Evolutionary conservation across 1,140 invertebrate species (phyloP), one percentile per base, ranked within the genome.

Genomic region (Drosophila asahinai): DNA sequence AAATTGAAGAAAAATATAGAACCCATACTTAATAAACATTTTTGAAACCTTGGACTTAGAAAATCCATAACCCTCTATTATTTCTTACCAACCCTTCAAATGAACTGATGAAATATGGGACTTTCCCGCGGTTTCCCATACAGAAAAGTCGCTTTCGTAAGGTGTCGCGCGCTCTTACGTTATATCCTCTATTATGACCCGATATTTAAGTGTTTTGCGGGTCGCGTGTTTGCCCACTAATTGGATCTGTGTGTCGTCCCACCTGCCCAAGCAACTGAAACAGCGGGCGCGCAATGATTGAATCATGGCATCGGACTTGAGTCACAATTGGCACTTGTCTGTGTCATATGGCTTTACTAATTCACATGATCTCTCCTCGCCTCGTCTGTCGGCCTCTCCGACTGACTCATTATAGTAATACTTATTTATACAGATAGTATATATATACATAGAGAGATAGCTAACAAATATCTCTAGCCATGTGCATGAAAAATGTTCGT

Each of bases 321-420:
- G 81, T 77, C 81, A 80, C 59, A 77, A 72, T 77, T 71, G 81
- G 61, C 80, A 80, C 49, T 83, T 80, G 77, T 65, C 42, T 80
- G 71, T 80, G 79, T 77, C 77, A 71, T 80, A 59, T 47, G 67
- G 67, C 25, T 43, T 36, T 45, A 42, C 12, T 15, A 60, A 51
- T 62, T 66, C 66, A 67, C 70, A 78, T 68, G 72, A 72, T 70
- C 67, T 30, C 54, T 60, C 43, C 3, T 11, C 63, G 3, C 30
- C 15, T 8, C 22, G 22, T 17, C 15, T 51, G 8, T 27, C 1
- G 4, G 9, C 6, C 43, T 14, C 48, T 51, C 33, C 1, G 54
- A 38, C 64, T 73, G 52, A 72, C 52, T 72, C 67, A 59, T 36
- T 42, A n/a, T 17, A 60, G 67, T 73, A 61, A 73, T 51, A 51